Evolutionary conservation across 2,113 vertebrate species (phyloP).

Genomic region (Hypomesus transpacificus): DNA sequence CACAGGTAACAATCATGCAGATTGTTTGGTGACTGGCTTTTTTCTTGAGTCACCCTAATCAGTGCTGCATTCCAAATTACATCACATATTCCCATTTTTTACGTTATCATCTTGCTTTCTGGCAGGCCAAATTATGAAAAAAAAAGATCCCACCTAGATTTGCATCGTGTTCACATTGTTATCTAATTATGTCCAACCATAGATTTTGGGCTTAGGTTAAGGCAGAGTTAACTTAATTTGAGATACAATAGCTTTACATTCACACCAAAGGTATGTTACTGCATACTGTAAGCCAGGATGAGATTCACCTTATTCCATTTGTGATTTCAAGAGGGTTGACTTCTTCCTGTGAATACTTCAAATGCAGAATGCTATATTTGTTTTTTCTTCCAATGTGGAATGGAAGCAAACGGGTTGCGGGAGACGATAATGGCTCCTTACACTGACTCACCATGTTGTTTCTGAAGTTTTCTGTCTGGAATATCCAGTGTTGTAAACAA

Average conservation of each 20-base stretch:
- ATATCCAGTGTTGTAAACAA: conserved; percentile 44
- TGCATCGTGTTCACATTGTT: too few relatives aligned
- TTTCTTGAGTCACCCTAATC: neutral
- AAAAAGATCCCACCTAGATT: too few relatives aligned
- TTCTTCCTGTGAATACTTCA: conserved; percentile 33
- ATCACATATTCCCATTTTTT: neutral
- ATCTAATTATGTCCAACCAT: too few relatives aligned
- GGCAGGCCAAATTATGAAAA: too few relatives aligned
- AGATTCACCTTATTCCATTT: conserved; percentile 20
- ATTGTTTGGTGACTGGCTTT: conserved; percentile 42
- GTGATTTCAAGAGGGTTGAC: conserved; percentile 44
- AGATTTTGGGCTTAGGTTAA: too few relatives aligned
- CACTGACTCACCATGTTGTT: too few relatives aligned
- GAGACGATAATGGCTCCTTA: conserved; percentile 44
- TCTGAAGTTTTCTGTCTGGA: conserved; percentile 41
- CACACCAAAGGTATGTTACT: conserved; percentile 8
- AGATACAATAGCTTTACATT: conserved; percentile 20
- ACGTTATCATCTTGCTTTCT: neutral
- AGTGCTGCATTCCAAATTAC: conserved; percentile 12
- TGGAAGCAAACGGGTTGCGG: conserved; percentile 27
- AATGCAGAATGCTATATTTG: conserved; percentile 34
- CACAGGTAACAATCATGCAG: conserved; percentile 32
- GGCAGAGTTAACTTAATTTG: conserved; percentile 19
- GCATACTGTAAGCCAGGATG: conserved; percentile 14
- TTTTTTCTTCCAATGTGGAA: conserved; percentile 19